Conservation (phyloP, 30 jellyfish, hydroid and myxozoan genomes). For the Aurelia aurita complex sp. Pacific region DNA sequence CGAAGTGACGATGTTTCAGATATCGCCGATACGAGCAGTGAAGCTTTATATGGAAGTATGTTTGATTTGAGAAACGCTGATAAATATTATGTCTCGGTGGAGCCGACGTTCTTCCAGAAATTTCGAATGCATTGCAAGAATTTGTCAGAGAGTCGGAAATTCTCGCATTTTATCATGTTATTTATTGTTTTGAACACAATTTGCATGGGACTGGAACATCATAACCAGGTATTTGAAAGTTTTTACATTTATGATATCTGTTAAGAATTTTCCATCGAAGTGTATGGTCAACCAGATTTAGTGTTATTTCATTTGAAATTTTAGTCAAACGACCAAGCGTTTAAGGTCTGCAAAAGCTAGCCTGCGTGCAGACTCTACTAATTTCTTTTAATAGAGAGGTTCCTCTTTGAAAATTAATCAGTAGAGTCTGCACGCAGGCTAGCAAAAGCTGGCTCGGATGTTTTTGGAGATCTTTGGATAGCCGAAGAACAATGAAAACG, state of each 20-base stretch:
- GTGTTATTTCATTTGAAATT: no score
- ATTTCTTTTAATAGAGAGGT: no score
- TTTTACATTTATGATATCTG: background rate
- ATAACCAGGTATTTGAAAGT: conserved; percentile 72
- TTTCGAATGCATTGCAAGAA: conserved; percentile 78
- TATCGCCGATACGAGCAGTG: conserved; percentile 82
- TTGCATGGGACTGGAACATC: conserved; percentile 97
- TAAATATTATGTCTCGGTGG: conserved; percentile 87
- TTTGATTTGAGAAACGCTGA: conserved; percentile 86
- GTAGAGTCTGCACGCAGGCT: no score
- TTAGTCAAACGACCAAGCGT: no score
- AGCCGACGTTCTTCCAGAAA: conserved; percentile 68
- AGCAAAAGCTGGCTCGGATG: no score
- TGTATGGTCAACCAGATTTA: no score
- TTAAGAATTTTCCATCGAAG: background rate
- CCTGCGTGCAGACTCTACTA: no score
- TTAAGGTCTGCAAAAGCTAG: no score
- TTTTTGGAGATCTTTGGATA: no score
- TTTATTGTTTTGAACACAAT: conserved; percentile 75
- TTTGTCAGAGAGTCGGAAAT: conserved; percentile 80
- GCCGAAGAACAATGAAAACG: no score
- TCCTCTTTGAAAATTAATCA: no score
- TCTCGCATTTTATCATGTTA: conserved; percentile 83
- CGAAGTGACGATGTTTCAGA: conserved; percentile 73
- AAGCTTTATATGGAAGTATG: conserved; percentile 83